These are phyloP conservation scores for Saccopteryx bilineata DNA, from an alignment of 2,113 vertebrate genomes.

Conservation along the genomic window DNA sequence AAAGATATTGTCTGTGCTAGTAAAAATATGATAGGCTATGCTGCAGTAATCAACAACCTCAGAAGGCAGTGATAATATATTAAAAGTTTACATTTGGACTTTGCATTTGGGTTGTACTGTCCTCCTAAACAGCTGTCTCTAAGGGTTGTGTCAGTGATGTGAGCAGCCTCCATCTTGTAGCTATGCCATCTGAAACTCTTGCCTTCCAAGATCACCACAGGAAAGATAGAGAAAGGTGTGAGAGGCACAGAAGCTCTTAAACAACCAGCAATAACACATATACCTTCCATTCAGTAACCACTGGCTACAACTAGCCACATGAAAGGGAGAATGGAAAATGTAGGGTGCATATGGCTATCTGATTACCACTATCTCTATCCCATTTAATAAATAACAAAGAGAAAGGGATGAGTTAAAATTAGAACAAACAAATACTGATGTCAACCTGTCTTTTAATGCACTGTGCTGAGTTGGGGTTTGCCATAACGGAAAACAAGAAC, in stretches of 20 bases:
- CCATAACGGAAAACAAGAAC: not conserved
- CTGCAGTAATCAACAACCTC: not conserved
- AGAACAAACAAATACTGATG: not conserved
- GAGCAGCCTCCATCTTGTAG: not conserved
- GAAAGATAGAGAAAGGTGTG: not conserved
- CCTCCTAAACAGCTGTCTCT: not conserved
- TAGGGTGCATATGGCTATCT: not conserved
- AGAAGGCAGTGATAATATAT: not conserved
- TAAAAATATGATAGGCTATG: not conserved
- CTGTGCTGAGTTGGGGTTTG: not conserved
- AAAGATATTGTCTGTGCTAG: not conserved
- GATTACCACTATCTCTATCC: not conserved
- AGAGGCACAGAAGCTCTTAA: not conserved
- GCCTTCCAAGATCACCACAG: not conserved
- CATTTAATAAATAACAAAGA: conserved; percentile 22
- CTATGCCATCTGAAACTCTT: not conserved
- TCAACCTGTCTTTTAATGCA: not conserved
- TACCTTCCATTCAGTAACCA: not conserved
- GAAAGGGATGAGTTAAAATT: conserved; percentile 23
- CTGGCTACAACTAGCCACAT: not conserved
- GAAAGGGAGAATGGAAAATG: not conserved
- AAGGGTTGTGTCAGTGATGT: not conserved
- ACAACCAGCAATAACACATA: not conserved
- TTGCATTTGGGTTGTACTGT: not conserved
- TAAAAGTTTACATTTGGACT: not conserved